Conservation (phyloP, 2,797 vertebrate genomes). For the Lycodopsis pacificus region DNA sequence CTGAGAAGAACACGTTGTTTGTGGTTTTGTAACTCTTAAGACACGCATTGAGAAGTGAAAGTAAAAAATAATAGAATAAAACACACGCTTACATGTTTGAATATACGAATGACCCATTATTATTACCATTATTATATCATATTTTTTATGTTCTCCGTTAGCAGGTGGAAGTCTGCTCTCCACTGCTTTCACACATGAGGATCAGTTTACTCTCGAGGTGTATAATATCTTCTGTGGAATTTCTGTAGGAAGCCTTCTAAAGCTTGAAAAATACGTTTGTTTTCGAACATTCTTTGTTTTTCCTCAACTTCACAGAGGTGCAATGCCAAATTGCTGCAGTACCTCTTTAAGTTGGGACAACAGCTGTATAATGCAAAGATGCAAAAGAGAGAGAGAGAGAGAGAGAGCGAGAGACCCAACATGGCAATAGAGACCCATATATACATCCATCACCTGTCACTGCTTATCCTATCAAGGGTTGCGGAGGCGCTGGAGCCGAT, state of each 20-base stretch:
- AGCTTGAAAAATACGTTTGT: not conserved
- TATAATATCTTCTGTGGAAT: not conserved
- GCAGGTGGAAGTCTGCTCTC: not conserved
- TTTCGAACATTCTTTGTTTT: not conserved
- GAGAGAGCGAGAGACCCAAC: not conserved
- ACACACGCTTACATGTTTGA: not conserved
- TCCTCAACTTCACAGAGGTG: too few relatives aligned
- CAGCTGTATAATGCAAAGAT: too few relatives aligned
- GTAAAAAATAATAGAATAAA: not conserved
- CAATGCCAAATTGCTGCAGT: not conserved
- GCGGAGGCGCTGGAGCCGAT: too few relatives aligned
- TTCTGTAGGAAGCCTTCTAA: not conserved
- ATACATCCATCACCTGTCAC: too few relatives aligned
- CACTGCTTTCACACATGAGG: not conserved
- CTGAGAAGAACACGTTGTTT: conserved; percentile 59
- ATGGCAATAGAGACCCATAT: not conserved
- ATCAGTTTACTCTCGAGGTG: not conserved
- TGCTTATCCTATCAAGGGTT: too few relatives aligned
- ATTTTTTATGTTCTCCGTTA: not conserved
- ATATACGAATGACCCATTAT: not conserved
- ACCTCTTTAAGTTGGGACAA: too few relatives aligned
- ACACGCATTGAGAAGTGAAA: conserved; percentile 6
- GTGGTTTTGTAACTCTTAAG: conserved; percentile 52
- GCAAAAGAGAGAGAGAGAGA: too few relatives aligned
- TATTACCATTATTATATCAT: not conserved